phyloP scores from a whole-genome alignment of 2,888 invertebrate genomes.

The Patella ulyssiponensis region DNA sequence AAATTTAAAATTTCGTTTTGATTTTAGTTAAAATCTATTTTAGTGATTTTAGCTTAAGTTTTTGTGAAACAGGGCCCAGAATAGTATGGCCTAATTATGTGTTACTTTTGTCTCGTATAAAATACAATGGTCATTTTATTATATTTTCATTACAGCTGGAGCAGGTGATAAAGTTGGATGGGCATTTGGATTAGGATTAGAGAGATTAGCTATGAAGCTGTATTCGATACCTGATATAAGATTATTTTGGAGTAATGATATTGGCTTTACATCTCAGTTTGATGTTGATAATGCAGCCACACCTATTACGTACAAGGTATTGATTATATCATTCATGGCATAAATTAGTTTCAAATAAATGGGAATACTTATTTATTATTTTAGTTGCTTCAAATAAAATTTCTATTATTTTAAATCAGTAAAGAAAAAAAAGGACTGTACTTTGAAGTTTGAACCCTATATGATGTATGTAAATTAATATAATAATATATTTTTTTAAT shows the following conservation, averaged over 20 bases:
- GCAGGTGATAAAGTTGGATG: conserved; percentile 90
- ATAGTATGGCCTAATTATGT: neutral
- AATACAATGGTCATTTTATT: no score
- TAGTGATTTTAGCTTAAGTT: no score
- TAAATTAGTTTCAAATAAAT: no score
- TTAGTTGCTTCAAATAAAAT: no score
- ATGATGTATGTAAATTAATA: no score
- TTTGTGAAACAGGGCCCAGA: no score
- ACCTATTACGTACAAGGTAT: conserved; percentile 82
- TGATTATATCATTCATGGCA: neutral
- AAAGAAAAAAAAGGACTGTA: no score
- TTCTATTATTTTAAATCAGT: no score
- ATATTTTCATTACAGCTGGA: conserved; percentile 75
- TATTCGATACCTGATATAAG: conserved; percentile 97
- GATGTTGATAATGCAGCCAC: conserved; percentile 80
- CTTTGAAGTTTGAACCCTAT: no score
- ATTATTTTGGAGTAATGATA: conserved; percentile 94
- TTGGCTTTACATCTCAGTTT: conserved; percentile 93
- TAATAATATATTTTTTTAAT: conserved; percentile 13
- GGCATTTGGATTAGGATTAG: conserved; percentile 97
- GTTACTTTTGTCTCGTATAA: neutral
- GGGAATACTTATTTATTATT: no score
- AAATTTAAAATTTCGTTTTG: no score
- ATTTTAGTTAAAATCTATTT: no score
- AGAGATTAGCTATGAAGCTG: conserved; percentile 95